Evolutionary conservation across 2,113 vertebrate species (phyloP), one percentile per base, ranked within the genome.

Genomic region (Indri indri): DNA sequence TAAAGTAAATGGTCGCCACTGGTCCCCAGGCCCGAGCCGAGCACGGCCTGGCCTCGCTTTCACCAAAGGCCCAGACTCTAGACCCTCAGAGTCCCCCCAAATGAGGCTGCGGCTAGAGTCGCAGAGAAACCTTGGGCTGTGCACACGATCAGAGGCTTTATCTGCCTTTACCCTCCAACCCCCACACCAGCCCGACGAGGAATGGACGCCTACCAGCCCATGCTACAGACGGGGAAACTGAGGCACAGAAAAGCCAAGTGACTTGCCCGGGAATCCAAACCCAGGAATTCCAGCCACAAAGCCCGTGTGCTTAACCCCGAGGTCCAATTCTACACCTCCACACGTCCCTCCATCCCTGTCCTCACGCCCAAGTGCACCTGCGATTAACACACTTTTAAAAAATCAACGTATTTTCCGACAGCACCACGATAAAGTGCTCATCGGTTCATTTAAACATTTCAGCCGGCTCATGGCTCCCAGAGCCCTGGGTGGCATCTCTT

Each of bases 51-150:
- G n/a, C n/a, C n/a, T n/a, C n/a, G n/a, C 12, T 11, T 50, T 50
- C 50, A 50, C 50, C 50, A 50, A 50, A 50, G 50, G 0, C 50
- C 50, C 50, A 2, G 25, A 45, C 81, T 34, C 42, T 14, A 40
- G 70, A n/a, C n/a, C 40, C 23, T 61, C 2, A 34, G 42, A 45
- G 13, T 70, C 4, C 71, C 77, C 77, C 81, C 34, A 2, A 18
- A 45, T 0, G 9, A 32, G 86, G n/a, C 65, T 50, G 11, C 0
- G 14, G 23, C 13, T 11, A 34, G 34, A 30, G 79, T 61, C 1
- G 4, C 8, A 70, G 50, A 57, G 59, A 54, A 25, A n/a, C n/a
- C 7, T 3, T 0, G 0, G 34, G 2, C 54, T 42, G 30, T 2
- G 66, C 2, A 45, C 5, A 8, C 0, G 11, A 9, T n/a, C 93